phyloP scores from a whole-genome alignment of 2,113 vertebrate genomes.

The Prionailurus bengalensis region DNA sequence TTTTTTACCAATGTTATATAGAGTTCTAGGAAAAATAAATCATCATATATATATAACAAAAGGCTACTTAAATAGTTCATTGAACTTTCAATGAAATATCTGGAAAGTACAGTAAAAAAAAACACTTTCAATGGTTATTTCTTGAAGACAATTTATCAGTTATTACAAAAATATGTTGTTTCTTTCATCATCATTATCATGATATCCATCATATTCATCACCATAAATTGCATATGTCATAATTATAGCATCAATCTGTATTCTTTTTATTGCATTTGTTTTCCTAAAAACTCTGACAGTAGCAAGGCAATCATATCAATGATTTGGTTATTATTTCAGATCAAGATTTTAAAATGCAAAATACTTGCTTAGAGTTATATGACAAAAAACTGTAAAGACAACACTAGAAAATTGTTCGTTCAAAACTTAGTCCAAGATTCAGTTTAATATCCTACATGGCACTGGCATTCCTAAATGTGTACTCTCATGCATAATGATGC shows the following conservation, averaged over 20 bases:
- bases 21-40: neutral
- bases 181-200: neutral
- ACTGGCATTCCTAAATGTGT: neutral
- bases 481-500: neutral
- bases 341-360: neutral
- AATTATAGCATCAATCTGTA: neutral
- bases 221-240: neutral
- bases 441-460: neutral
- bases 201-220: neutral
- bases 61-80: neutral
- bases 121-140: neutral
- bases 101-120: neutral
- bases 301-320: neutral
- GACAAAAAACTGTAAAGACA: neutral
- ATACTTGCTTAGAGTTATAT: neutral
- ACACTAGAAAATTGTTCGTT: neutral
- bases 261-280: neutral
- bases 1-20: neutral
- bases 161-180: neutral
- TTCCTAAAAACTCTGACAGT: neutral
- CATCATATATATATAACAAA: neutral
- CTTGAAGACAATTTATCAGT: neutral
- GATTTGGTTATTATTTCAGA: neutral
- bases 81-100: neutral
- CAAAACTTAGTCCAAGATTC: neutral